A percentile compares a stretch with the other conserved stretches of the same genome.
phyloP scores from a whole-genome alignment of 2,888 invertebrate genomes.

The Caenorhabditis sp. region DNA sequence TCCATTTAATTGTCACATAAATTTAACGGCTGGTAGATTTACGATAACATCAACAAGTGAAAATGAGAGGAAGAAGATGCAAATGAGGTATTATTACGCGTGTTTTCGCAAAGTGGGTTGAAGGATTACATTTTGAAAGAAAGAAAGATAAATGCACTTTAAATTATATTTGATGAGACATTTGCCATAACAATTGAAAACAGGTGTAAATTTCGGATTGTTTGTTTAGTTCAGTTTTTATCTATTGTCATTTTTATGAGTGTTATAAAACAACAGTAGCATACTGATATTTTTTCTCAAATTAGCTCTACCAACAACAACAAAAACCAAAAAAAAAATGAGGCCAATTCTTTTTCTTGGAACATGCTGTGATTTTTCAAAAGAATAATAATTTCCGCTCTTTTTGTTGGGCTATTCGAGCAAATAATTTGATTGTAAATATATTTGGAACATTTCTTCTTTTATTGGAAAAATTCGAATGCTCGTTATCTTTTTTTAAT shows the following conservation, averaged over 20 bases:
- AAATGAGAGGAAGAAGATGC: not conserved
- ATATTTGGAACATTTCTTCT: not conserved
- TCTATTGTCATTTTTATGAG: not conserved
- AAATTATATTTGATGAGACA: too few relatives aligned
- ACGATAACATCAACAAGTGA: slow-evolving; percentile 1
- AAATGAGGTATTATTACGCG: not conserved
- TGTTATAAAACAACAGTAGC: not conserved
- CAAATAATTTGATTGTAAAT: not conserved
- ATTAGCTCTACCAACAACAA: not conserved
- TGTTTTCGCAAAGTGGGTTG: not conserved
- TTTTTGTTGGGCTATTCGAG: not conserved
- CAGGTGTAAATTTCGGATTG: too few relatives aligned
- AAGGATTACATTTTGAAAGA: not conserved
- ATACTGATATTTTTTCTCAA: not conserved
- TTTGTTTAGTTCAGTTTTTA: not conserved
- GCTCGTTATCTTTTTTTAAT: not conserved
- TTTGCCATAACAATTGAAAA: too few relatives aligned
- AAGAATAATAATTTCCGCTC: not conserved
- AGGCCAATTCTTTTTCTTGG: not conserved
- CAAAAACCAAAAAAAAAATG: not conserved
- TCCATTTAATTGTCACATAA: not conserved
- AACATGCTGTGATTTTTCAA: not conserved
- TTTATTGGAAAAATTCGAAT: not conserved
- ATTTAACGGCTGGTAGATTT: slow-evolving; percentile 1
- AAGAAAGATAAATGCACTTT: not conserved